Conservation (phyloP, 2,113 vertebrate genomes). For the Fregata magnificens region DNA sequence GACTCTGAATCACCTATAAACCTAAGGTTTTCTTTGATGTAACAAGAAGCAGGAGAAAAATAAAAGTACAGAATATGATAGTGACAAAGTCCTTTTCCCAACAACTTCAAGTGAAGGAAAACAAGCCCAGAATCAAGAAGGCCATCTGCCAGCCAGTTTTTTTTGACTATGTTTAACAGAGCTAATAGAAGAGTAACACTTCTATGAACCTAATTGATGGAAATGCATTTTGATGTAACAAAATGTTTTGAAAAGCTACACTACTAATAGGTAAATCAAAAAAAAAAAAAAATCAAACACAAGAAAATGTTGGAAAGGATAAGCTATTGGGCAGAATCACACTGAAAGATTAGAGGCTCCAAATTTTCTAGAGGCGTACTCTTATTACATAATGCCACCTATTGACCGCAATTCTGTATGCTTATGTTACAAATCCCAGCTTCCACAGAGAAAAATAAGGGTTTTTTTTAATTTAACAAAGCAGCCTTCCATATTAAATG, state of each 20-base stretch:
- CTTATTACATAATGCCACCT: not conserved
- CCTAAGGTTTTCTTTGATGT: not conserved
- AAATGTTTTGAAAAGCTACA: not conserved
- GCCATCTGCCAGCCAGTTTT: not conserved
- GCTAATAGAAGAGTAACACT: not conserved
- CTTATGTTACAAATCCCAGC: not conserved
- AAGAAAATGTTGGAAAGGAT: not conserved
- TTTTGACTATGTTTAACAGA: not conserved
- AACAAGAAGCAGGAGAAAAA: not conserved
- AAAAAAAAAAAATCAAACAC: not conserved
- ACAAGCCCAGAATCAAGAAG: not conserved
- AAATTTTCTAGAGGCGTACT: not conserved
- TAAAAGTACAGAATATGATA: not conserved
- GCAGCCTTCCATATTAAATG: not conserved
- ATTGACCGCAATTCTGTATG: not conserved
- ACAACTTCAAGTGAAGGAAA: not conserved
- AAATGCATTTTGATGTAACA: not conserved
- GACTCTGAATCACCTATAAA: not conserved
- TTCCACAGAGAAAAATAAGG: not conserved
- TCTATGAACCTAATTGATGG: not conserved
- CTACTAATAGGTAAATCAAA: not conserved
- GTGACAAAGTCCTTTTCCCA: not conserved
- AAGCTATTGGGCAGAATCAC: not conserved
- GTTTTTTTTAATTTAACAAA: not conserved
- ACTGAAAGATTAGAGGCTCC: not conserved